Evolutionary conservation across 2,888 invertebrate species (phyloP).

Genomic region (Heliconius charithonia): DNA sequence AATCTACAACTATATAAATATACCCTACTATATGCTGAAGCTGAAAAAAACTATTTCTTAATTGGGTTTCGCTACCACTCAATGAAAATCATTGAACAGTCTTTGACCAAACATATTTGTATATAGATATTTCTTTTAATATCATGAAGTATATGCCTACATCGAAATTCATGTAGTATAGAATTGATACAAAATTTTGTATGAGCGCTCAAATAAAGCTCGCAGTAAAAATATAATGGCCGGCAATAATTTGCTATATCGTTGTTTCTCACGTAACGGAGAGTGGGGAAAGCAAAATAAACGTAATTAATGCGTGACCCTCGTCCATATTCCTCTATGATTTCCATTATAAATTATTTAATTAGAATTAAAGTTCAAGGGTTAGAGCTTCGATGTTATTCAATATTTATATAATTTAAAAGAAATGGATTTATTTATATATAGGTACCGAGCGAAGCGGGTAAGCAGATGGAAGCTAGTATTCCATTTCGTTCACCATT

Average conservation of each 20-base stretch:
- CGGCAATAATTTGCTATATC: constrained; percentile 51
- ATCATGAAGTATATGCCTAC: not conserved
- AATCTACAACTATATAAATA: too few relatives aligned
- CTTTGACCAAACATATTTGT: not conserved
- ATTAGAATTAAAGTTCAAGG: constrained; percentile 34
- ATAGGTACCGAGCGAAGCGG: too few relatives aligned
- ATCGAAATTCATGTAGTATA: not conserved
- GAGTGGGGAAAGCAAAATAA: constrained; percentile 48
- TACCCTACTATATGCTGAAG: not conserved
- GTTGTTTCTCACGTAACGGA: constrained; percentile 49
- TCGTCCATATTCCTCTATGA: constrained; percentile 42
- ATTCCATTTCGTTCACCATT: too few relatives aligned
- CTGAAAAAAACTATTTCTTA: not conserved
- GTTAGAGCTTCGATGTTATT: not conserved
- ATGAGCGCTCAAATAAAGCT: constrained; percentile 27
- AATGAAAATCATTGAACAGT: not conserved
- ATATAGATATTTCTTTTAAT: not conserved
- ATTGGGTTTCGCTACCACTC: not conserved
- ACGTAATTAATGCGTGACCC: constrained; percentile 51
- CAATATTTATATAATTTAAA: not conserved
- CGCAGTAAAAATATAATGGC: constrained; percentile 43
- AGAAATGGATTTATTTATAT: not conserved
- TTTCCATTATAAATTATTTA: constrained; percentile 38
- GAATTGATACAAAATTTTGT: not conserved
- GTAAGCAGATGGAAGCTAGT: too few relatives aligned